Evolutionary conservation across 53 echinoderm and acorn worm genomes (phyloP), one percentile per base, ranked within the genome.

Genomic region (Astropecten irregularis): DNA sequence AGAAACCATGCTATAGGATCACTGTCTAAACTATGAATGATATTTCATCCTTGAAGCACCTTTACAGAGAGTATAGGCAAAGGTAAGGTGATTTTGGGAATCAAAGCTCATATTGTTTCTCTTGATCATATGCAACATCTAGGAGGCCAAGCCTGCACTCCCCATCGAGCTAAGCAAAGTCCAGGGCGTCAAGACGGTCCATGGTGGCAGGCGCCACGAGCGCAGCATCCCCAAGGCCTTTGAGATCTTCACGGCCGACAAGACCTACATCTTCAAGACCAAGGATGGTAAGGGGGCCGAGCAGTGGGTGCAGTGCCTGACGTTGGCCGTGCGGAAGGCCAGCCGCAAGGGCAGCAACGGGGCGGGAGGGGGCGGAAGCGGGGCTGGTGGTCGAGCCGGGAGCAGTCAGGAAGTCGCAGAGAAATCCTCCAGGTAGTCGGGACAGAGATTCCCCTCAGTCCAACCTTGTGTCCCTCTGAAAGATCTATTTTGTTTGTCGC

Each of bases 281-380:
- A 91, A 91, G 65, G 96, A 96, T 49, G 93, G 96, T 2, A 81
- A 84, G 55, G 92, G 92, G n/a, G 96, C 96, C 11, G 96, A 96
- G 60, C 96, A 96, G 46, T 96, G 96, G 96, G 96, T 96, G 1
- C 96, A 96, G 77, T 96, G 96, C 60, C 84, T 96, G 27, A 96
- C 96, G 25, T 60, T 96, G 74, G 96, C 96, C 40, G 89, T 96
- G 84, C 86, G 89, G 1, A 91, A 96, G 70, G 90, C 84, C 8
- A 84, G 72, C 42, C 74, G 56, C 3, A 74, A 74, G 40, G 56
- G 55, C 6, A 22, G 74, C 36, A 39, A 42, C 29, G 38, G 36
- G 9, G 35, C 32, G 1, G 57, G 55, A 0, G 73, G 20, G 14
- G 73, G 35, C 35, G 73, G 32, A 7, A 27, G 57, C 10, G 74